Evolutionary conservation across 2,113 vertebrate genomes (phyloP), one percentile per base, ranked within the genome.

Genomic region (Synchiropus splendidus): DNA sequence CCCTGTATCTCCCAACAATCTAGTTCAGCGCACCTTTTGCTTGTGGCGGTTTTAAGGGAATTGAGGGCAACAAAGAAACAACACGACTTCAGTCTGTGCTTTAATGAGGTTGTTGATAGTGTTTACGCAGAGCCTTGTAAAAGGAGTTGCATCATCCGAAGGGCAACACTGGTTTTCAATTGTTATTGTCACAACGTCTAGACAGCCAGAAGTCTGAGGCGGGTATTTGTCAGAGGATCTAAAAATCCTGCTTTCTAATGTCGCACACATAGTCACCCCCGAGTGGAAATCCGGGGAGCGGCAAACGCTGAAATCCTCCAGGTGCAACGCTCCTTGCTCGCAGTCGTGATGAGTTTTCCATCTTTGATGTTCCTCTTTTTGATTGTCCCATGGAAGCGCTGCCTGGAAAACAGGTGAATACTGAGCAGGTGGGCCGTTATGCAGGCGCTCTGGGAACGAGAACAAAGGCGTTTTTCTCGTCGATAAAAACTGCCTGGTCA

Each of bases 361-460:
- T 42, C 72, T 75, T 72, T 77, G 70, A 77, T 75, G 72, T 65
- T 45, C 13, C 50, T 35, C 39, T 35, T 15, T 32, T 38, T 42
- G 43, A 58, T 43, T 60, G 55, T 54, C 58, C 15, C 42, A 27
- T 58, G 46, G 60, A 69, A 36, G 42, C 50, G 56, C 66, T 58
- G 58, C 62, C 72, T 48, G 38, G 56, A 44, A 55, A 79, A 53
- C 64, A 72, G 67, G 67, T 70, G 62, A 44, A 55, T 34, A 36
- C 43, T n/a, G 61, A 81, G 69, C 70, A 70, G 67, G 62, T 70
- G 70, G 63, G 60, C 45, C 6, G 40, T 52, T 32, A 51, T 45
- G 12, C 37, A 60, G 56, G 51, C 54, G 54, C 54, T 42, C 30
- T 32, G 18, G 21, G 27, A 42, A 36, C 31, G 14, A 39, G 27